Evolutionary conservation across 2,113 vertebrate species (phyloP), one percentile per base, ranked within the genome.

Genomic region (Pseudorhombus dupliciocellatus): DNA sequence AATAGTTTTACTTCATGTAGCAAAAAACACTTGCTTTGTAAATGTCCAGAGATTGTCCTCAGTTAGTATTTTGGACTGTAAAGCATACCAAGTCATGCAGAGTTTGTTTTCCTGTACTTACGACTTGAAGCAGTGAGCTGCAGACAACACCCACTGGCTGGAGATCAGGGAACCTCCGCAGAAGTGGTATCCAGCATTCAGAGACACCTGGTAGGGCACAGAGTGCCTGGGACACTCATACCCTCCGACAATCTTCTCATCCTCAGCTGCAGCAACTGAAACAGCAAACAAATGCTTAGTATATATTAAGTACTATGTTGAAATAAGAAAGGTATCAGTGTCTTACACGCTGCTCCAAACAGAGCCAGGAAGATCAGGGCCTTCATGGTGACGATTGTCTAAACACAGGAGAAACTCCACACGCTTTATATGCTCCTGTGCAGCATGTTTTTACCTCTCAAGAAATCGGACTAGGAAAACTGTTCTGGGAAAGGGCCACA

Each of bases 61-160:
- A 37, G 4, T 12, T 2, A 11, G 34, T 37, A 12, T 37, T 12
- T 9, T 37, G 11, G 34, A 37, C 34, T 11, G 34, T 37, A 11
- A 37, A 37, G 34, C 34, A 37, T 11, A 11, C 34, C 3, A 11
- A 37, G 34, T 37, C 34, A 37, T 37, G 11, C 18, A 21, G 46
- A 50, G 46, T 3, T 2, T 21, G 7, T 9, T 15, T 25, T 67
- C 3, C 16, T 66, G 50, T 42, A 89, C 94, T 94, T 84, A 94
- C 94, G 51, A 87, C 73, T 90, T 84, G 88, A 92, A 93, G 89
- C 93, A 95, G 89, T 95, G 95, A 84, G 92, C 94, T 46, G 95
- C 94, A 1, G 94, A 94, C 70, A 95, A 0, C 1, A 95, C 94
- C 94, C 94, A 95, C 68, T 91, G 87, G 78, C 87, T 91, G 61